A percentile compares a stretch with the other conserved stretches of the same genome.
phyloP scores from a whole-genome alignment of 2,113 vertebrate species.

The Cavia porcellus region DNA sequence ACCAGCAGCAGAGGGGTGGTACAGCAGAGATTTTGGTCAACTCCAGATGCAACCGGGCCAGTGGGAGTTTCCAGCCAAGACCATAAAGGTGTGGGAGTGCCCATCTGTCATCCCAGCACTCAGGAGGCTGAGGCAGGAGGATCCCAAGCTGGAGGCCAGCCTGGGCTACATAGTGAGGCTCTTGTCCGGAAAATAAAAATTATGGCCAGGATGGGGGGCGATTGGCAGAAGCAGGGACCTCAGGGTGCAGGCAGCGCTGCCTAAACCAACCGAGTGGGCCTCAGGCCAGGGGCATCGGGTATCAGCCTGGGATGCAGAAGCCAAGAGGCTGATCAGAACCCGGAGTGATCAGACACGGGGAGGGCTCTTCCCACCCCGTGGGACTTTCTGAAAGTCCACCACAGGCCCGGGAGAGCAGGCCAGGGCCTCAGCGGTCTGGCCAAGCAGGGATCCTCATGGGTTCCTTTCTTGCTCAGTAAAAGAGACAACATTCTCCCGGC shows the following conservation, averaged over 20 bases:
- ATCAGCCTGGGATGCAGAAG: neutral
- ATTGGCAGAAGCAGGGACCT: neutral
- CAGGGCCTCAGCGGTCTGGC: neutral
- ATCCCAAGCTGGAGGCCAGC: neutral
- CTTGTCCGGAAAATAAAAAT: neutral
- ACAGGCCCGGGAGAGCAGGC: neutral
- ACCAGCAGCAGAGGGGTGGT: neutral
- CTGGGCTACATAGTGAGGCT: neutral
- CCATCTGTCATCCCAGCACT: neutral
- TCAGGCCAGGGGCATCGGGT: neutral
- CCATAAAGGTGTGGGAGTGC: neutral
- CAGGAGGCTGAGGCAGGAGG: neutral
- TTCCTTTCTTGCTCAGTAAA: neutral
- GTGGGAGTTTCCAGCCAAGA: neutral
- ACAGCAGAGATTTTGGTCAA: neutral
- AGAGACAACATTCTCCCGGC: neutral
- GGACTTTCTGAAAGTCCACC: accelerated
- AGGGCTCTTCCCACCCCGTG: too few species aligned
- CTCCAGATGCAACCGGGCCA: neutral
- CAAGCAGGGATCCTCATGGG: neutral
- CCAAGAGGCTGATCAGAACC: neutral
- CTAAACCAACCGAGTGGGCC: too few species aligned
- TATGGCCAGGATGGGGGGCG: neutral
- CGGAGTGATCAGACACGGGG: neutral
- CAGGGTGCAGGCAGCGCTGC: neutral